These are phyloP conservation scores for Malacosoma neustria DNA, from an alignment of 2,888 invertebrate genomes.

Conservation along the genomic window DNA sequence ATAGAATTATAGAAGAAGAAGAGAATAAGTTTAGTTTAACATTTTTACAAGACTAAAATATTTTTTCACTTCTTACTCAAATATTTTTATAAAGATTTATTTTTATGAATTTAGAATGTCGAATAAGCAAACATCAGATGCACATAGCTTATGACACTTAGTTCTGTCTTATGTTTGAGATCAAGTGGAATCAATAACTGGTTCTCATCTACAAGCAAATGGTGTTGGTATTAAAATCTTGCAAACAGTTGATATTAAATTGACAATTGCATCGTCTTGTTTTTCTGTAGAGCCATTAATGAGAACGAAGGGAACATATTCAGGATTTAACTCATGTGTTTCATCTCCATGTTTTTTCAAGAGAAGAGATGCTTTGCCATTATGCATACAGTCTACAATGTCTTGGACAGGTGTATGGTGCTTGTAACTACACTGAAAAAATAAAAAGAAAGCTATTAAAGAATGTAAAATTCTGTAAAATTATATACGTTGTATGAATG, in stretches of 20 bases:
- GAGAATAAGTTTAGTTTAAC: no score
- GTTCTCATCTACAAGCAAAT: slow-evolving; percentile 15
- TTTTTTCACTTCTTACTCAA: no score
- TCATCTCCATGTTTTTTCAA: slow-evolving; percentile 30
- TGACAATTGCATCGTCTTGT: slow-evolving; percentile 15
- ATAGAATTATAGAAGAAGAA: no score
- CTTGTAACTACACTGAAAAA: slow-evolving; percentile 32
- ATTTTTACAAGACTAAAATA: no score
- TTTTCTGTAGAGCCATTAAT: slow-evolving; percentile 21
- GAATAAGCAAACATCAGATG: no score
- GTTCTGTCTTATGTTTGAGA: no score
- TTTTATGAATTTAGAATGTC: no score
- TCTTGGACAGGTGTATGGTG: slow-evolving; percentile 16
- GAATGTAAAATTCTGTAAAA: no score
- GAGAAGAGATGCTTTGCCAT: slow-evolving; percentile 20
- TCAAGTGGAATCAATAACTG: no score
- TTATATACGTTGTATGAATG: no score
- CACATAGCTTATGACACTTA: no score
- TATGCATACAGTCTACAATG: slow-evolving; percentile 28
- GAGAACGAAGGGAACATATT: slow-evolving; percentile 31
- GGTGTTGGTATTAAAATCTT: slow-evolving; percentile 19
- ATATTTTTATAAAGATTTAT: no score
- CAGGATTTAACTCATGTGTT: slow-evolving; percentile 20
- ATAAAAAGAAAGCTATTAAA: slow-evolving; percentile 2
- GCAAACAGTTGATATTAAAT: slow-evolving; percentile 25